These are phyloP conservation scores for Nanger granti DNA, from an alignment of 2,113 vertebrate genomes.

Conservation along the genomic window DNA sequence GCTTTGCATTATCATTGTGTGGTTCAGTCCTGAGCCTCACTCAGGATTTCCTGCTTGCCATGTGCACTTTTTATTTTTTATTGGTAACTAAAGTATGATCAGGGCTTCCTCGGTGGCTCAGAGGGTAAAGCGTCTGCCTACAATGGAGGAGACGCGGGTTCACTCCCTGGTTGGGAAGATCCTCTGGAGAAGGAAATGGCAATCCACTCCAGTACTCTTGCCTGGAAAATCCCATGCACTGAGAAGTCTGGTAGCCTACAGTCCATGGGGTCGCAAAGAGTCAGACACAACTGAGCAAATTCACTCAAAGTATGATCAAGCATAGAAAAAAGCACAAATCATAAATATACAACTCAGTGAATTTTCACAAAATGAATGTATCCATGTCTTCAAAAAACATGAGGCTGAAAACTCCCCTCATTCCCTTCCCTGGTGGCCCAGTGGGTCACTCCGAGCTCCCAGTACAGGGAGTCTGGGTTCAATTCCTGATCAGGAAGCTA, in stretches of 20 bases:
- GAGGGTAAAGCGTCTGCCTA: too few relatives aligned
- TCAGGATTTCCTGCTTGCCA: constrained; percentile 38
- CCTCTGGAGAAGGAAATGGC: too few relatives aligned
- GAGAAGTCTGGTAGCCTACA: too few relatives aligned
- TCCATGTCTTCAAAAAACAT: background rate
- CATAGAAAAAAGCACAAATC: background rate
- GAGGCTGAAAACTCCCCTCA: background rate
- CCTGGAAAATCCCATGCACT: too few relatives aligned
- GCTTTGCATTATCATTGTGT: background rate
- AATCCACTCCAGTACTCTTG: too few relatives aligned
- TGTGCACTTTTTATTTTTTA: background rate
- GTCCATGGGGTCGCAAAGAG: too few relatives aligned
- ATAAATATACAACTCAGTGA: background rate
- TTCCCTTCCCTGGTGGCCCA: background rate
- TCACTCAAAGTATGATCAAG: background rate
- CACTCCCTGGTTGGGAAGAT: too few relatives aligned
- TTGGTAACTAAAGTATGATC: background rate
- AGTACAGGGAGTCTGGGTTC: background rate
- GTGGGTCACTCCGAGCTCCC: background rate
- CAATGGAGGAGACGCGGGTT: too few relatives aligned
- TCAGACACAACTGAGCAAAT: too few relatives aligned
- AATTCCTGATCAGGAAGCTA: background rate
- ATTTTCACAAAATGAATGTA: background rate
- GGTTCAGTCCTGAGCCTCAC: background rate
- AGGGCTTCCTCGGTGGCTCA: too few relatives aligned